Conservation (phyloP, 2,888 invertebrate species). For the Lithophane socia region DNA sequence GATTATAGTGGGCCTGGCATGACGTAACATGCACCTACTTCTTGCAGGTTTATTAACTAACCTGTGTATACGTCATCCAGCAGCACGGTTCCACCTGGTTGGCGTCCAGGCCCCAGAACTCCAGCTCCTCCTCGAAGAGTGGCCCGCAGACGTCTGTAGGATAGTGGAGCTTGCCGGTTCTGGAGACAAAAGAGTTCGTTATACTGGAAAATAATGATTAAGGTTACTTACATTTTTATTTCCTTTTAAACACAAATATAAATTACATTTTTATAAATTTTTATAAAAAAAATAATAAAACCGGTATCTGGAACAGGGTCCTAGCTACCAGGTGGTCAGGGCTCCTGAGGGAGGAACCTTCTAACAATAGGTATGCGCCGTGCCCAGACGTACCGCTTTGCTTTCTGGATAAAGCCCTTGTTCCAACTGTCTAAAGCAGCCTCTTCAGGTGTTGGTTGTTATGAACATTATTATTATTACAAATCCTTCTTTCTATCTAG, state of each 20-base stretch:
- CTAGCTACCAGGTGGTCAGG: background rate
- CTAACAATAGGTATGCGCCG: background rate
- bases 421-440: background rate
- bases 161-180: conserved; percentile 99
- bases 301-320: background rate
- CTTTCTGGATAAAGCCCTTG: background rate
- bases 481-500: background rate
- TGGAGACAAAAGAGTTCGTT: conserved; percentile 70
- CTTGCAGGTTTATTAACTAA: conserved; percentile 71
- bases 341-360: background rate
- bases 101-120: conserved; percentile 99
- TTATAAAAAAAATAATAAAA: background rate
- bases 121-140: conserved; percentile 99
- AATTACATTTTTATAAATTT: background rate
- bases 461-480: background rate
- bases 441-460: background rate
- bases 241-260: background rate
- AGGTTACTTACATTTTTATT: background rate
- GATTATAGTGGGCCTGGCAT: background rate
- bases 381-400: background rate
- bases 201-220: background rate
- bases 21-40: background rate
- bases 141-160: conserved; percentile 99
- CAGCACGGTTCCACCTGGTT: conserved; percentile 99
- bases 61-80: conserved; percentile 99